These are phyloP conservation scores for Xestia ashworthii DNA, from an alignment of 2,888 invertebrate species.

Conservation along the genomic window DNA sequence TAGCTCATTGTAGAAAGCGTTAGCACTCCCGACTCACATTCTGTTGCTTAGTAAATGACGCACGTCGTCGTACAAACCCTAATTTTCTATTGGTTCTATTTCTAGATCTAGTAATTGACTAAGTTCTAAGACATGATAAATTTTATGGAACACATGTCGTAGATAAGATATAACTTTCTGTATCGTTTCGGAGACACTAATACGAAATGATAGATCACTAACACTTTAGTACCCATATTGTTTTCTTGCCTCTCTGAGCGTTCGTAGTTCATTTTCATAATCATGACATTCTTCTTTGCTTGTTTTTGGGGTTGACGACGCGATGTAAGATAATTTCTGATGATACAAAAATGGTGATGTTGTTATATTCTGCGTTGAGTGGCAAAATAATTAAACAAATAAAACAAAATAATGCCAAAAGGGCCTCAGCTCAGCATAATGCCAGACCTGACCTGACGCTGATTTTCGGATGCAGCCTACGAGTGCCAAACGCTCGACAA, in stretches of 20 bases:
- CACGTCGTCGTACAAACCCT: background rate
- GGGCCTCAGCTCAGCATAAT: too few species aligned
- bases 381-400: too few species aligned
- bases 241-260: background rate
- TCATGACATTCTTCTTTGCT: background rate
- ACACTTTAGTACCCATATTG: background rate
- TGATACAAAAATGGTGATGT: too few species aligned
- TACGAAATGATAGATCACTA: slow-evolving; percentile 26
- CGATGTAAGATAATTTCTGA: too few species aligned
- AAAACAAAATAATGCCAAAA: too few species aligned
- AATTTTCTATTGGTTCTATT: background rate
- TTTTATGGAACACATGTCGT: background rate
- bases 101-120: background rate
- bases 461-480: too few species aligned
- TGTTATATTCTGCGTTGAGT: too few species aligned
- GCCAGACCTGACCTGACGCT: too few species aligned
- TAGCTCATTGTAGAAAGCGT: too few species aligned
- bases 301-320: background rate
- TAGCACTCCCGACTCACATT: too few species aligned
- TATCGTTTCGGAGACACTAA: slow-evolving; percentile 15
- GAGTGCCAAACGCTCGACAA: too few species aligned
- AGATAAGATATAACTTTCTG: slow-evolving; percentile 12
- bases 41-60: background rate
- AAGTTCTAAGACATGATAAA: slow-evolving; percentile 13
- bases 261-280: background rate